Percentiles rank a stretch among this genome's conserved stretches.
phyloP scores from a whole-genome alignment of 2,888 invertebrate genomes.

The Pogonocherus hispidulus region DNA sequence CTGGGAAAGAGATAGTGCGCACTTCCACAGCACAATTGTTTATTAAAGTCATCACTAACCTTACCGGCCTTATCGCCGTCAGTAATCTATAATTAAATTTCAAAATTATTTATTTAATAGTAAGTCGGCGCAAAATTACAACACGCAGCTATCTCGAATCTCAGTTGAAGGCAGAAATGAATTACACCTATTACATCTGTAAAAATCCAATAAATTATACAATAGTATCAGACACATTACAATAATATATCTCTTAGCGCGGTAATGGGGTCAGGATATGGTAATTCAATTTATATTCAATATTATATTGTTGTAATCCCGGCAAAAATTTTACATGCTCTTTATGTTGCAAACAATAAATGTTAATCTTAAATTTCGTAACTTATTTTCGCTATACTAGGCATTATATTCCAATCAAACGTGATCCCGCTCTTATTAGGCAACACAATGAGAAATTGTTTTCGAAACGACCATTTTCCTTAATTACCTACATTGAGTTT shows the following conservation, averaged over 20 bases:
- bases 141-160: conserved; percentile 21
- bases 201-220: conserved; percentile 31
- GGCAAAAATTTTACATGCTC: conserved; percentile 32
- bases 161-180: conserved; percentile 17
- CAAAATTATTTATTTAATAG: conserved; percentile 16
- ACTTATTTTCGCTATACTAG: conserved; percentile 17
- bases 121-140: conserved; percentile 4
- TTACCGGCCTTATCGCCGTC: neutral
- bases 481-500: conserved; percentile 22
- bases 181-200: conserved; percentile 7
- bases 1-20: neutral
- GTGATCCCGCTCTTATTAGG: conserved; percentile 24
- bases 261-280: conserved; percentile 31
- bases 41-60: conserved; percentile 16
- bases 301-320: conserved; percentile 30
- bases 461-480: conserved; percentile 28
- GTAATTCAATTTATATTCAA: conserved; percentile 33
- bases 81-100: conserved; percentile 22
- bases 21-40: neutral
- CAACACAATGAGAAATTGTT: conserved; percentile 22
- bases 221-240: conserved; percentile 18
- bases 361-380: conserved; percentile 31
- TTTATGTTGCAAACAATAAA: conserved; percentile 28
- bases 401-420: conserved; percentile 25
- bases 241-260: conserved; percentile 20